Percentiles rank a stretch among this genome's conserved stretches.
These are phyloP conservation scores for Ichneumoninae sp. DNA, from an alignment of 2,888 invertebrate genomes.

Conservation along the genomic window DNA sequence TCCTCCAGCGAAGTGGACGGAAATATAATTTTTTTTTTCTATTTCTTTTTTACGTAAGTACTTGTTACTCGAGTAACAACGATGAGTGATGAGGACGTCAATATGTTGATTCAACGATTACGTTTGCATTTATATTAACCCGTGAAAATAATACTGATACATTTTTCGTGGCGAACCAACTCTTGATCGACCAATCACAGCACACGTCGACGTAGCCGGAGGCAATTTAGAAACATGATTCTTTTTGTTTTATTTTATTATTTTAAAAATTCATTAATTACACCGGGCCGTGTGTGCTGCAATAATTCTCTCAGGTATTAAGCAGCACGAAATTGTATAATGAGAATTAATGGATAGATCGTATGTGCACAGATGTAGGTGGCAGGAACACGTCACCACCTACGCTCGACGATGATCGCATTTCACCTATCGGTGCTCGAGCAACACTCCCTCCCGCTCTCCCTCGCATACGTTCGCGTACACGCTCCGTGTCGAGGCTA, in stretches of 20 bases:
- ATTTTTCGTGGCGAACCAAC: not conserved
- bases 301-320: not conserved
- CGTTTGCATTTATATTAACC: not conserved
- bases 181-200: too few relatives aligned
- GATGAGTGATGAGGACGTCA: not conserved
- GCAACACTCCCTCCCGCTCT: constrained; percentile 15
- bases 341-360: constrained; percentile 27
- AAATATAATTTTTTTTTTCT: not conserved
- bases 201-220: not conserved
- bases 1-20: not conserved
- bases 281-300: not conserved
- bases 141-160: not conserved
- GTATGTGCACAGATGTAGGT: constrained; percentile 26
- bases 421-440: constrained; percentile 60
- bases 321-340: constrained; percentile 18
- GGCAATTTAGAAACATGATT: not conserved
- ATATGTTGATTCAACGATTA: not conserved
- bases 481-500: constrained; percentile 56
- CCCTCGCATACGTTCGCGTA: constrained; percentile 20
- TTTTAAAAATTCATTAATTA: not conserved
- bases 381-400: constrained; percentile 61
- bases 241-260: not conserved
- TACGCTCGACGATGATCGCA: constrained; percentile 67
- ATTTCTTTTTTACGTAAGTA: not conserved
- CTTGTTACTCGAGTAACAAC: not conserved